Evolutionary conservation across 64 coral and sea anemone species (phyloP), one percentile per base, ranked within the genome.

Genomic region (Montipora foliosa): DNA sequence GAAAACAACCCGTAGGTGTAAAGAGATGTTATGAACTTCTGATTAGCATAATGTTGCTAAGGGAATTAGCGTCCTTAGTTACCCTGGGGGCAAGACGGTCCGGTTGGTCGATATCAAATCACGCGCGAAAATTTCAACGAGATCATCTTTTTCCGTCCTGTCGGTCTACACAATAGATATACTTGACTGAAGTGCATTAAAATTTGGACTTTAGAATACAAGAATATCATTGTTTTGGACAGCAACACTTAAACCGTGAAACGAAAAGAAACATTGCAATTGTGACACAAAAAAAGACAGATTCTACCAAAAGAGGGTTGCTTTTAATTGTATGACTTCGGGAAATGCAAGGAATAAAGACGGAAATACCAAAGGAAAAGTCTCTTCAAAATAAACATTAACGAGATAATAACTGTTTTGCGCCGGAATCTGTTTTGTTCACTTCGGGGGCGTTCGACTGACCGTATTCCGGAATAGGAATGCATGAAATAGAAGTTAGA

Each of bases 41-140:
- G 15, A 86, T 86, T 86, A 71, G 82, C 82, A 86, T 86, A 71
- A 8, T 86, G 82, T 86, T 86, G 82, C 47, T 50, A 13, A 22
- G 82, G 17, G 46, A 25, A 12, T 3, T 22, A 22, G 82, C 82
- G 82, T 86, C 62, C 44, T 70, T 86, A 51, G 82, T 44, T 49
- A 86, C 82, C 29, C 47, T 71, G 16, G 19, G 62, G 45, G 66
- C 64, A 3, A 8, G 66, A 25, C 6, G 47, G 15, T 69, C 37
- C n/a, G 44, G 24, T 82, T 67, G 44, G 19, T 44, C 37, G 74
- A 78, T 78, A 11, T 19, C 45, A 16, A 78, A 49, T n/a, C 46
- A 37, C 12, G 12, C 76, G 45, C 3, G 47, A 78, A 19, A 78
- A 16, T 49, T 78, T 49, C 16, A 19, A n/a, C 82, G 61, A 82